phyloP scores from a whole-genome alignment of 1,140 invertebrate genomes.

The Lordiphosa collinella region DNA sequence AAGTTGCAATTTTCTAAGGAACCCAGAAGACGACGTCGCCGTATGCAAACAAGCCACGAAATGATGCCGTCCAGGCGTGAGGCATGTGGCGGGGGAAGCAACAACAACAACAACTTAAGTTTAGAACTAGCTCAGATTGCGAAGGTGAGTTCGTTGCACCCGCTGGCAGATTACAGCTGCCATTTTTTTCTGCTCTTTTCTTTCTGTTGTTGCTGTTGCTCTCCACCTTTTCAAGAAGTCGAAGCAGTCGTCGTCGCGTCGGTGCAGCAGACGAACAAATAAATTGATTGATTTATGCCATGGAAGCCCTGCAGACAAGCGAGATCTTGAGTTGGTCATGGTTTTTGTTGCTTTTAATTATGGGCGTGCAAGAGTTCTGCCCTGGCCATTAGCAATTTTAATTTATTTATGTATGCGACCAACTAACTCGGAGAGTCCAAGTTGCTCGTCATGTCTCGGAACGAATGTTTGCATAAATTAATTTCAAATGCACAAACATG shows the following conservation, averaged over 20 bases:
- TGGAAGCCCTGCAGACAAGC: constrained; percentile 37
- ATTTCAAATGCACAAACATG: constrained; percentile 77
- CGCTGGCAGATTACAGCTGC: constrained; percentile 34
- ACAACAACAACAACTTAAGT: constrained; percentile 29
- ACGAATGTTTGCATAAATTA: constrained; percentile 76
- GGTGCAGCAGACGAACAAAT: constrained; percentile 44
- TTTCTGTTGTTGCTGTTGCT: background rate
- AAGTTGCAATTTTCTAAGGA: constrained; percentile 41
- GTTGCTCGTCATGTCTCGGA: constrained; percentile 52
- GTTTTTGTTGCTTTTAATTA: constrained; percentile 69
- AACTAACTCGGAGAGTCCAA: constrained; percentile 41
- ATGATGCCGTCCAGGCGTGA: constrained; percentile 15
- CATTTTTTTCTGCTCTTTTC: constrained; percentile 13
- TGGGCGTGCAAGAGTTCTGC: constrained; percentile 57
- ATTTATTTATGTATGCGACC: constrained; percentile 75
- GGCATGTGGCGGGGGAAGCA: constrained; percentile 24
- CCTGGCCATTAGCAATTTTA: constrained; percentile 72
- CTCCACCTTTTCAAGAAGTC: constrained; percentile 13
- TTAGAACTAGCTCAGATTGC: constrained; percentile 42
- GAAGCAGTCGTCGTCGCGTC: constrained; percentile 15
- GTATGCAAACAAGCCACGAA: constrained; percentile 51
- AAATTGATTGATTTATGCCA: constrained; percentile 75
- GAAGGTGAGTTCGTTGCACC: constrained; percentile 59
- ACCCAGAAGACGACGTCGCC: constrained; percentile 22
- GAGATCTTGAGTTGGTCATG: constrained; percentile 32